These are phyloP conservation scores for Australoheros scitulus DNA, from an alignment of 2,113 vertebrate species.

Conservation along the genomic window DNA sequence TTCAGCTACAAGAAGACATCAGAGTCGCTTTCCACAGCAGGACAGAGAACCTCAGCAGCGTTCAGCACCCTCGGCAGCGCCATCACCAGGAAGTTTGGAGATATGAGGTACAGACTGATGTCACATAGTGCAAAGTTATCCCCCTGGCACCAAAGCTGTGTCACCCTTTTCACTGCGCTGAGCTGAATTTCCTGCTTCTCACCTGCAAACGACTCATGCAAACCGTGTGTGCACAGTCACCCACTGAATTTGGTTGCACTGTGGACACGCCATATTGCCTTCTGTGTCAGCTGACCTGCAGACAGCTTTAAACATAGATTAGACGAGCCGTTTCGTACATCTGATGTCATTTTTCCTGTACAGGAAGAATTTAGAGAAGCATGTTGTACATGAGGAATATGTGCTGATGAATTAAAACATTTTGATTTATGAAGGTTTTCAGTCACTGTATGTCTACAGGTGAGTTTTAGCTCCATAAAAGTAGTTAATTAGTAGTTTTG, in stretches of 20 bases:
- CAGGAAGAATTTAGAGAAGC: neutral
- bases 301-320: neutral
- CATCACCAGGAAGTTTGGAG: constrained; percentile 93
- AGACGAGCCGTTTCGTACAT: neutral
- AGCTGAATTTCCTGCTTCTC: neutral
- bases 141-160: no score
- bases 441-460: neutral
- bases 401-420: neutral
- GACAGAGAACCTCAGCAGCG: constrained; percentile 92
- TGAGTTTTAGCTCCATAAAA: neutral
- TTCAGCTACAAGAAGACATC: constrained; percentile 96
- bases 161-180: neutral
- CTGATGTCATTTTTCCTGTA: neutral
- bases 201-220: neutral
- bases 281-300: neutral
- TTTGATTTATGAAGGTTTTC: neutral
- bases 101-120: constrained; percentile 88
- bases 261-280: neutral
- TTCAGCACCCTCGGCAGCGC: constrained; percentile 91
- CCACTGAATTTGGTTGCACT: neutral
- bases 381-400: neutral
- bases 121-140: neutral
- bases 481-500: neutral
- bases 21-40: constrained; percentile 91
- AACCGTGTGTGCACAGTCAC: neutral